Evolutionary conservation across 2,797 vertebrate species (phyloP), one percentile per base, ranked within the genome.

Genomic region (Otolemur crassicaudatus): DNA sequence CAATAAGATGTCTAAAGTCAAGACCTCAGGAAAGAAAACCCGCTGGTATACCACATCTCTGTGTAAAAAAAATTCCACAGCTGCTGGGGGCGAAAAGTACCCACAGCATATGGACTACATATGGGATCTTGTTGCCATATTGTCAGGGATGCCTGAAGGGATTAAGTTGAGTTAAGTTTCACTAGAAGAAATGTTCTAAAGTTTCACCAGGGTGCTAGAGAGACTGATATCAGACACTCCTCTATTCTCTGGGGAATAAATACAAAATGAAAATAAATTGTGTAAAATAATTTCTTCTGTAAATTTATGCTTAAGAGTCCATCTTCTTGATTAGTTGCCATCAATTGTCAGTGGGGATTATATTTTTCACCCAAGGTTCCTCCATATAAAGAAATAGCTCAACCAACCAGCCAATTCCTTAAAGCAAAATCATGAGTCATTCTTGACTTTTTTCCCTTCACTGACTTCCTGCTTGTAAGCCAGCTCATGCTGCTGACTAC

Each of bases 401-500:
- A 90, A 34, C 16, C 31, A 92, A 65, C 19, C 40, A 93, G 6
- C 9, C 17, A 76, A 61, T 84, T 90, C 20, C 46, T 46, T 53
- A 88, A 60, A 94, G 31, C 25, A 94, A 82, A 96, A 72, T 31
- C 27, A 53, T 31, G 16, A 93, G 56, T 87, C 34, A 81, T 65
- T 84, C 40, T 89, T 90, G 19, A 65, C 27, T 58, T 58, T 70
- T 79, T 83, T 81, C 31, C 10, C 60, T 69, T 67, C 6, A 40
- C 4, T 34, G 29, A 61, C n/a, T 79, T 77, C 14, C 7, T 87
- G 1, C 37, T 10, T 90, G 8, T 11, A 87, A 92, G 77, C 49
- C 31, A 53, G 11, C 11, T 91, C 22, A 53, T 81, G 16, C n/a
- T 75, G 9, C 34, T 83, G 23, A 94, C 6, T 49, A 67, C 19